These are phyloP conservation scores for Calyptommatus sinebrachiatus DNA, from an alignment of 2,113 vertebrate species.

Conservation along the genomic window DNA sequence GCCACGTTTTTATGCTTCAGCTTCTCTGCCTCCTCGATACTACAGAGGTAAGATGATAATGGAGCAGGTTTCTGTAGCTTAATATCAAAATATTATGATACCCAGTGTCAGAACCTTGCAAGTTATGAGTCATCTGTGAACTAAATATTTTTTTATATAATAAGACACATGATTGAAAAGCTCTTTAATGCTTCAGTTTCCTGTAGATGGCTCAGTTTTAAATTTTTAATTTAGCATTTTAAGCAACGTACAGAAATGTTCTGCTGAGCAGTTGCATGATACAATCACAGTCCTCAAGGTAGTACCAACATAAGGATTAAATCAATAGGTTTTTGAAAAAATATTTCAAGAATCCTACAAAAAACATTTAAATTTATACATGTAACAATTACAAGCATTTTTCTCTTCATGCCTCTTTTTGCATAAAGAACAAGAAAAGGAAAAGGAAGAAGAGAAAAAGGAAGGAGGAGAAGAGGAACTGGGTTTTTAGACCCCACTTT, in stretches of 20 bases:
- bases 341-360: background rate
- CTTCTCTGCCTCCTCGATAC: slow-evolving; percentile 69
- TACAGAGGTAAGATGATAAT: slow-evolving; percentile 73
- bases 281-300: background rate
- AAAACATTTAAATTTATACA: background rate
- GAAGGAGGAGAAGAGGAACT: too few species aligned
- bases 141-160: slow-evolving; percentile 54
- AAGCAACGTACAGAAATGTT: slow-evolving; percentile 30
- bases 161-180: slow-evolving; percentile 53
- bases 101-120: slow-evolving; percentile 66
- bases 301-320: background rate
- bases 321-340: background rate
- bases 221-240: slow-evolving; percentile 1
- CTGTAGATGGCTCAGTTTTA: slow-evolving; percentile 12
- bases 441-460: too few species aligned
- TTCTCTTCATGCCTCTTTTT: background rate
- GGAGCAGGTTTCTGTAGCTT: slow-evolving; percentile 66
- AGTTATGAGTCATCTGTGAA: slow-evolving; percentile 65
- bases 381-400: background rate
- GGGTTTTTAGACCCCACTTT: too few species aligned
- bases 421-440: too few species aligned
- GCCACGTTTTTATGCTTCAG: slow-evolving; percentile 70
- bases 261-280: slow-evolving; percentile 2
- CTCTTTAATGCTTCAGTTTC: slow-evolving; percentile 17
- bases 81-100: slow-evolving; percentile 81